Base-by-base conservation (phyloP, 2,797 vertebrate genomes). In the Bryconaethiops microstoma region DNA sequence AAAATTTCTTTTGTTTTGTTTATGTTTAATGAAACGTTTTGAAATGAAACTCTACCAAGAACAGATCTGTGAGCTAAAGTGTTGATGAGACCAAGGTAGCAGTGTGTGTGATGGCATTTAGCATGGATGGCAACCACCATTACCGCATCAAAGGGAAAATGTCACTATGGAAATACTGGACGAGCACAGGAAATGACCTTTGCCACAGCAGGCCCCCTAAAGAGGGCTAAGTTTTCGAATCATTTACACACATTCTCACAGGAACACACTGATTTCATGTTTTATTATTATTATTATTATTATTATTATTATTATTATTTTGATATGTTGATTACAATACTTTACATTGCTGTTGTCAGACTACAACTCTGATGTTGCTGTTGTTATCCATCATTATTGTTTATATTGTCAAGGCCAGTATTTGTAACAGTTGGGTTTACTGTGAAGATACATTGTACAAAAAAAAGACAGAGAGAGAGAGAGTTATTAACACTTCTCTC, bases 91-190 rank as follows among this genome's bases (percentile, higher is more conserved):
- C 2, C 17, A 2, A 40, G 35, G n/a, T 9, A 45, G 17, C 40
- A 6, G 19, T 21, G 40, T 9, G 10, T n/a, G 19, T 14, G 62
- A 63, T 76, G 72, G 54, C 73, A 69, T 75, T 75, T 69, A 75
- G 40, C 54, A 42, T 25, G 48, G 57, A 35, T 54, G 55, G 17
- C 16, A 48, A n/a, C 74, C 17, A 55, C 39, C 48, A 62, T 25
- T 17, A 50, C 35, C 23, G 48, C 14, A 3, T 55, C 48, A 55
- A 64, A 29, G 21, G 21, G 67, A 71, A 69, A 71, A 42, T 63
- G 48, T 77, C 65, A 67, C 69, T 82, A 59, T 72, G 74, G 79
- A 63, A 62, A 71, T 57, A 48, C 68, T 57, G 67, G 62, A 72
- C 13, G 10, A 59, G 42, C 63, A 72, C 29, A 48, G 69, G 75